These are phyloP conservation scores for Sterna hirundo DNA, from an alignment of 2,113 vertebrate species.

Conservation along the genomic window DNA sequence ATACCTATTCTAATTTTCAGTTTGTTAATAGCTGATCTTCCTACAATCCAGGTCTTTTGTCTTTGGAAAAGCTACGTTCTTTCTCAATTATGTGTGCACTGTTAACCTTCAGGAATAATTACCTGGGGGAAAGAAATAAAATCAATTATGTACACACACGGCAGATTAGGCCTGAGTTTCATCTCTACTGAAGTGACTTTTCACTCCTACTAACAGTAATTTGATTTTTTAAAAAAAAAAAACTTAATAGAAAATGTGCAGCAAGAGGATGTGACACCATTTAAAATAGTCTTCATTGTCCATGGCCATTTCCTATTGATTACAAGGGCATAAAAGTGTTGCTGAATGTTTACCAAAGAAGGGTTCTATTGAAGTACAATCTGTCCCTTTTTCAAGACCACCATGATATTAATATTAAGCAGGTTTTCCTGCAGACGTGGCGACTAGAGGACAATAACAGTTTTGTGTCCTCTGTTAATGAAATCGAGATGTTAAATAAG, in stretches of 20 bases:
- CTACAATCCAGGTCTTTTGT: not conserved
- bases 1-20: not conserved
- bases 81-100: not conserved
- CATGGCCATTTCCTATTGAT: not conserved
- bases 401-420: not conserved
- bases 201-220: not conserved
- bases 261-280: not conserved
- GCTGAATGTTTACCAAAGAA: not conserved
- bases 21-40: not conserved
- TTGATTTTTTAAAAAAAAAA: not conserved
- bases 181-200: not conserved
- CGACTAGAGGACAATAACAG: not conserved
- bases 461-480: not conserved
- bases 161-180: not conserved
- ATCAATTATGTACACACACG: not conserved
- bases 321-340: not conserved
- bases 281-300: not conserved
- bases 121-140: not conserved
- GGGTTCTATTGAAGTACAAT: not conserved
- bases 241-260: not conserved
- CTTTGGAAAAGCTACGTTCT: not conserved
- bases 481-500: not conserved
- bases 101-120: not conserved
- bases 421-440: not conserved
- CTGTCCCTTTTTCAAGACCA: not conserved